Conservation (phyloP, 2,888 invertebrate species). For the Meganola albula region DNA sequence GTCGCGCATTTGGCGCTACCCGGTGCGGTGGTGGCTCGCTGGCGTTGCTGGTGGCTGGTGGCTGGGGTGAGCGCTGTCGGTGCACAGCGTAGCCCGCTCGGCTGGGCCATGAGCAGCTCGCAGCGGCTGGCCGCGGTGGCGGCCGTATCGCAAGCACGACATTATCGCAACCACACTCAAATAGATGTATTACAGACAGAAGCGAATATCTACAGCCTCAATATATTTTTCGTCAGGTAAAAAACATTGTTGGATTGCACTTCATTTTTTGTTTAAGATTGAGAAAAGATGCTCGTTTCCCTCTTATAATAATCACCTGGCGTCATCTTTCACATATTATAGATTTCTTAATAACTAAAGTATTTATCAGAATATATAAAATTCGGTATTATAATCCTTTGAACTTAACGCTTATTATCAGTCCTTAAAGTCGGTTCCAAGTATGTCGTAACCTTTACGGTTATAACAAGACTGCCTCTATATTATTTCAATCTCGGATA, state of each 20-base stretch:
- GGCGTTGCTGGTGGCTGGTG: slow-evolving; percentile 57
- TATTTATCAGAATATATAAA: too few species aligned
- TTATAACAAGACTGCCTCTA: slow-evolving; percentile 38
- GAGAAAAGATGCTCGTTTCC: too few species aligned
- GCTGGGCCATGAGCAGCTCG: slow-evolving; percentile 82
- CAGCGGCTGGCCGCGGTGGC: slow-evolving; percentile 80
- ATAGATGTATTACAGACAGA: slow-evolving; percentile 53
- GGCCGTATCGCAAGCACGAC: slow-evolving; percentile 64
- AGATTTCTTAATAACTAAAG: too few species aligned
- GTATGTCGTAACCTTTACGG: slow-evolving; percentile 51
- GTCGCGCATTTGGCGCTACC: slow-evolving; percentile 56
- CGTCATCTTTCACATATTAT: too few species aligned
- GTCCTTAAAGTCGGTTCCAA: slow-evolving; percentile 25
- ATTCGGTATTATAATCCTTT: too few species aligned
- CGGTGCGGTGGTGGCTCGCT: slow-evolving; percentile 59
- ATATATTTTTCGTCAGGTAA: slow-evolving; percentile 88
- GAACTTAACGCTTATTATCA: slow-evolving; percentile 26
- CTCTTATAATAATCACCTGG: too few species aligned
- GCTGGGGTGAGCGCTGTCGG: slow-evolving; percentile 53
- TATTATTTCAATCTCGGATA: slow-evolving; percentile 29
- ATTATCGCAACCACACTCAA: slow-evolving; percentile 68
- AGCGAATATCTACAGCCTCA: slow-evolving; percentile 63
- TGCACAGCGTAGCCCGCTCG: slow-evolving; percentile 72
- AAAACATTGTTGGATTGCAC: too few species aligned
- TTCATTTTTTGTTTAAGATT: too few species aligned